Evolutionary conservation across 2,113 vertebrate genomes (phyloP).

Genomic region (Rhabdornis inornatus): DNA sequence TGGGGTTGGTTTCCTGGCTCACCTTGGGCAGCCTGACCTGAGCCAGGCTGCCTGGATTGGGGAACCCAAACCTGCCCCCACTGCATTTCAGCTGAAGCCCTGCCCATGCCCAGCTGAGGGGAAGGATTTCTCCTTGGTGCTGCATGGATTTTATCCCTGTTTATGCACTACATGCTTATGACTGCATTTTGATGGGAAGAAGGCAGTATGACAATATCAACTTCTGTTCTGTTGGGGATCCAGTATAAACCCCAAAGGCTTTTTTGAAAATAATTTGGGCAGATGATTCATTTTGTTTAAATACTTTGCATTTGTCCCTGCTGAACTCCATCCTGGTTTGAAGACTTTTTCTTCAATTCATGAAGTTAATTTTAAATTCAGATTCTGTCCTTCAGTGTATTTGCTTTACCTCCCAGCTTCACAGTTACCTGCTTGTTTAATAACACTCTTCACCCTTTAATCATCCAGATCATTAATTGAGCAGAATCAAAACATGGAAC

Average conservation of each 20-base stretch:
- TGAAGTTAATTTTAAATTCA: neutral
- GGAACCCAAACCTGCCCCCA: neutral
- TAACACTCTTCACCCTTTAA: neutral
- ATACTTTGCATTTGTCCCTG: neutral
- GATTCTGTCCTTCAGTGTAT: neutral
- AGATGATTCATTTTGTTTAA: neutral
- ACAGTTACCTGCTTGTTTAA: neutral
- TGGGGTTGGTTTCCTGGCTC: neutral
- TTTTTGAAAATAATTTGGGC: neutral
- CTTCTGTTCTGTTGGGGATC: neutral
- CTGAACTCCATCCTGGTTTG: neutral
- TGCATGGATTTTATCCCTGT: neutral
- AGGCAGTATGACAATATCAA: neutral
- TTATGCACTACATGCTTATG: fast-evolving
- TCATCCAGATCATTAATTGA: neutral
- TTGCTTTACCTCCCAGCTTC: neutral
- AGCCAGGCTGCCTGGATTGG: neutral
- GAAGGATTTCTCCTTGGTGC: neutral
- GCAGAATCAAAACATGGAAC: neutral
- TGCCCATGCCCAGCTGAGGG: neutral
- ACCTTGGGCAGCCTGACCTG: neutral
- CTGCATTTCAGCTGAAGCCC: neutral
- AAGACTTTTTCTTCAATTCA: neutral
- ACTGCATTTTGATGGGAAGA: neutral
- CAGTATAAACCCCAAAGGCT: neutral